These are phyloP conservation scores for Lepus timidus DNA, from an alignment of 2,113 vertebrate genomes.

Conservation along the genomic window DNA sequence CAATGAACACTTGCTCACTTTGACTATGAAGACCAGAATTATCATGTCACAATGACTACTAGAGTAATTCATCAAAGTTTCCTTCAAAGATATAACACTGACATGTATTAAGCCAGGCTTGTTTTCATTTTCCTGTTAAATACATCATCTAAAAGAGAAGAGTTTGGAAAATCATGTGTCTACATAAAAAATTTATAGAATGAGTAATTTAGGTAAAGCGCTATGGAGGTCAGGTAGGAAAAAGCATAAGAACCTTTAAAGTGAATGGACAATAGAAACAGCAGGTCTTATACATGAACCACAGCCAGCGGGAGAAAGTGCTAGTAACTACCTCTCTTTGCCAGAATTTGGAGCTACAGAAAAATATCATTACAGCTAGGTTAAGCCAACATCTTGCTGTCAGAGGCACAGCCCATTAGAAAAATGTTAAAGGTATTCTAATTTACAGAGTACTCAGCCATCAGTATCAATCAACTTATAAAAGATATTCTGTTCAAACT, in stretches of 20 bases:
- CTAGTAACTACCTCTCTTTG: conserved; percentile 65
- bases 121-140: conserved; percentile 25
- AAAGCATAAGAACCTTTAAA: conserved; percentile 56
- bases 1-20: background rate
- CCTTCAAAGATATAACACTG: conserved; percentile 10
- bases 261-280: conserved; percentile 26
- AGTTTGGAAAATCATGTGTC: background rate
- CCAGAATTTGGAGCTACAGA: conserved; percentile 73
- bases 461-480: conserved; percentile 66
- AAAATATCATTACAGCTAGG: conserved; percentile 61
- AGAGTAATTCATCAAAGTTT: background rate
- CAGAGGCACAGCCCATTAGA: conserved; percentile 53
- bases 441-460: conserved; percentile 70
- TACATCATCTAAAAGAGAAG: background rate
- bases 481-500: conserved; percentile 55
- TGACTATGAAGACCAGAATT: background rate
- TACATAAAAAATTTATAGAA: background rate
- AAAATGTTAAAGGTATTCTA: conserved; percentile 53
- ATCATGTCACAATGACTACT: background rate
- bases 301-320: conserved; percentile 34
- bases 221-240: background rate
- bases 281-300: background rate
- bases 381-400: conserved; percentile 45
- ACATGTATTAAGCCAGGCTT: background rate
- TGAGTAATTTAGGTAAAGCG: background rate